Base-by-base conservation (phyloP, 2,888 invertebrate species). In the Tanypteryx hageni region DNA sequence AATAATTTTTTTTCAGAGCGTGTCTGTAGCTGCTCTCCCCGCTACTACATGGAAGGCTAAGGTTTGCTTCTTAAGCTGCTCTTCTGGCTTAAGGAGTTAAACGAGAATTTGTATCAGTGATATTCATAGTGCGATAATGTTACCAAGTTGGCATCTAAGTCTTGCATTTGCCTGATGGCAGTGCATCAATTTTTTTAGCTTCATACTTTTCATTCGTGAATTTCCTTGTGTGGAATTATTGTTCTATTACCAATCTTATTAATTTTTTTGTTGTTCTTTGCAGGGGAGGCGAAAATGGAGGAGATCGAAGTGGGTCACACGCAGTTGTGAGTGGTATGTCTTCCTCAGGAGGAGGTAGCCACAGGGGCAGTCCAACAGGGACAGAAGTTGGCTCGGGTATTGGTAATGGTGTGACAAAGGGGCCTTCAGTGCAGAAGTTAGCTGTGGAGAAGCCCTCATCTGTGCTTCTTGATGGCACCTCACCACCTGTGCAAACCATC, bases 401-500 rank as follows among this genome's bases (percentile, higher is more conserved):
- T 61, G 86, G 86, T 22, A 89, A 89, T 89, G 89, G 89, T 14
- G 64, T 89, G 13, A 11, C 18, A 14, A 89, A 89, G 64, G 89
- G 64, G 64, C 68, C 64, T 22, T 89, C 89, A n/a, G 89, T 68
- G 10, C 89, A 89, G 56, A 89, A 89, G 64, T 93, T 93, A 94
- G 94, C 95, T 76, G 94, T 94, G 92, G 96, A 96, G 93, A 96
- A 96, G 94, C 96, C 96, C 58, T 89, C 89, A 18, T 89, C 89
- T 9, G 89, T 89, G 11, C 96, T 97, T 0, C 95, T 97, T 59
- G 97, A 98, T 94, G 97, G 97, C 57, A 96, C 97, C 7, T 97
- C 97, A 9, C 97, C 98, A 0, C 98, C 98, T 2, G 98, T 98
- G 31, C 97, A 98, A 94, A 98, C 98, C 0, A 97, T 98, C 92